Base-by-base conservation (phyloP, 2,888 invertebrate species). In the Leptinotarsa juncta region DNA sequence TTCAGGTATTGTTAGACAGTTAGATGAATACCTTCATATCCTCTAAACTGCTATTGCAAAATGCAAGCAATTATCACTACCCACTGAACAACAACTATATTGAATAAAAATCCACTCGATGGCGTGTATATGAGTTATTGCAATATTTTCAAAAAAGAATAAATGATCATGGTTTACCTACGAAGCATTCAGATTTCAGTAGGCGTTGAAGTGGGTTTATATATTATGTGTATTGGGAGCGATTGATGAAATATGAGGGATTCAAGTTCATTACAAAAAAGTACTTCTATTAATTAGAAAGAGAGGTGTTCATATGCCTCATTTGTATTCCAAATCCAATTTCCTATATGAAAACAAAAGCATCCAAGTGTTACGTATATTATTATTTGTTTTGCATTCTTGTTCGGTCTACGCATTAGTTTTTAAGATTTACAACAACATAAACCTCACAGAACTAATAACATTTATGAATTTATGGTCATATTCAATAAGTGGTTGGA, bases 101-200 rank as follows among this genome's bases (percentile, higher is more conserved):
- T 49, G 53, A 62, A 70, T 73, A 75, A 75, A 77, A 77, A 74
- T 75, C 51, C 26, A 20, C 20, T 66, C 49, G 72, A 70, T 75
- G 75, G 75, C 75, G 73, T 77, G 68, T 65, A 14, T 65, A 69
- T 74, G 66, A 77, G 65, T 71, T 71, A 74, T 71, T 78, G 74
- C 76, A 76, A 66, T 57, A 66, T 70, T 67, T 72, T 78, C 57
- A 71, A 76, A 76, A 78, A 71, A 74, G 76, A 68, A 72, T 51
- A 68, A 70, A 51, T 67, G 70, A 75, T 62, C 65, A 75, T 67
- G 68, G 74, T 65, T 70, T 73, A 20, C 20, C 20, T 20, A 71
- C 51, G 65, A 66, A 73, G 57, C 65, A 60, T 55, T 65, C 49
- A 55, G 67, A 71, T 69, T 53, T 67, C 65, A 70, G 73, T 73